Conservation (phyloP, 2,888 invertebrate species). For the Seladonia tumulorum region DNA sequence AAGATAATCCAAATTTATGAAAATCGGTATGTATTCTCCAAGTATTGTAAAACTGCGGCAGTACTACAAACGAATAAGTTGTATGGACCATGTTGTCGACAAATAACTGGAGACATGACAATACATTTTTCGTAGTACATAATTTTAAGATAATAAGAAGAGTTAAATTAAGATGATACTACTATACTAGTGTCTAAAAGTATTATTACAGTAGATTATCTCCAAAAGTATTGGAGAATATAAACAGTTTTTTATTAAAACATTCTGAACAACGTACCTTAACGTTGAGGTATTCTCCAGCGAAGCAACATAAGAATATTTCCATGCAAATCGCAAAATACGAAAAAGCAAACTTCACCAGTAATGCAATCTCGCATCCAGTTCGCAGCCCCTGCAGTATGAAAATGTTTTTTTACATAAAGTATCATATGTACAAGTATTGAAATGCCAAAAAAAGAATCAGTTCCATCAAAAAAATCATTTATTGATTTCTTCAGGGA, state of each 20-base stretch:
- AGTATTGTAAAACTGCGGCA: neutral
- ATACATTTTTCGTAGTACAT: too few relatives aligned
- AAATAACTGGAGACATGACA: too few relatives aligned
- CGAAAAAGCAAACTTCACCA: slow-evolving; percentile 56
- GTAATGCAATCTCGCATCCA: slow-evolving; percentile 12
- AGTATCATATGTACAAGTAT: neutral
- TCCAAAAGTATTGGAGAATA: too few relatives aligned
- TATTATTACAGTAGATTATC: too few relatives aligned
- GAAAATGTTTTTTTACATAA: neutral
- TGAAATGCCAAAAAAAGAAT: neutral
- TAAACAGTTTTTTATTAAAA: neutral
- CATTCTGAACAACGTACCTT: slow-evolving; percentile 53
- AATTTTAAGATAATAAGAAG: too few relatives aligned
- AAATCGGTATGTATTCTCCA: neutral
- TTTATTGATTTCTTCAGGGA: neutral
- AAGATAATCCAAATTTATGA: neutral
- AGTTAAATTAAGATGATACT: too few relatives aligned
- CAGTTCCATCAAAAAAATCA: neutral
- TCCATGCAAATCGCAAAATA: slow-evolving; percentile 53
- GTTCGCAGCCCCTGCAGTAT: slow-evolving; percentile 48
- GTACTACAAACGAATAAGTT: neutral
- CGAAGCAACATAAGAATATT: slow-evolving; percentile 64
- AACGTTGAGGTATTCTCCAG: slow-evolving; percentile 67
- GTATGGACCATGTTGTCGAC: too few relatives aligned
- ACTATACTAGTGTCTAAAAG: too few relatives aligned